Percentiles rank a stretch among this genome's conserved stretches.
Conservation (phyloP, 2,888 invertebrate species). For the Synergus japonicus region DNA sequence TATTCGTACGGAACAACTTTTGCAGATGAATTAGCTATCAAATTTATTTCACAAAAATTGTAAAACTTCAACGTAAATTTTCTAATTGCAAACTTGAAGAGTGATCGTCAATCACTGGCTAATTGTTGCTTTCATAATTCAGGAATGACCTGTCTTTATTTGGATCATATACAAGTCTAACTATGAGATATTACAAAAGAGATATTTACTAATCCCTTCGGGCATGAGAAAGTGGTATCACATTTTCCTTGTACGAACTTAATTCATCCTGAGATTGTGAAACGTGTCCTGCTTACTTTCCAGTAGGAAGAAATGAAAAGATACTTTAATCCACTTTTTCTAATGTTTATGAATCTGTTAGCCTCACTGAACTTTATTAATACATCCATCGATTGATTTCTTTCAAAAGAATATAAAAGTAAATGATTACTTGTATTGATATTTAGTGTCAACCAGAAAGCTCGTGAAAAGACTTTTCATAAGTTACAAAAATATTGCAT, state of each 20-base stretch:
- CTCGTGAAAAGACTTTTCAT: too few relatives aligned
- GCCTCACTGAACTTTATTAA: too few relatives aligned
- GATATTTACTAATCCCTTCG: background rate
- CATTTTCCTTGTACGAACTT: slow-evolving; percentile 25
- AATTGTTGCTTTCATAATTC: slow-evolving; percentile 1
- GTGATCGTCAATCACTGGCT: background rate
- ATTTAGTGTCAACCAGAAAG: too few relatives aligned
- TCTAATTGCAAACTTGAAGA: background rate
- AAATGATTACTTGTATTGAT: too few relatives aligned
- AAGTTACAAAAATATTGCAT: too few relatives aligned
- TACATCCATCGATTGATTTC: too few relatives aligned
- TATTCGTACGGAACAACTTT: background rate
- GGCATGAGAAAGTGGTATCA: slow-evolving; percentile 23
- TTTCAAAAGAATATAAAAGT: too few relatives aligned
- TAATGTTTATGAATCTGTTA: too few relatives aligned
- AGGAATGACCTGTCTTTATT: background rate
- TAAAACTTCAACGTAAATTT: background rate
- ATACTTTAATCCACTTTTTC: background rate
- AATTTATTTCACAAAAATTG: background rate
- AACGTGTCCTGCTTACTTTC: background rate
- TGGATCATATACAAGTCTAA: background rate
- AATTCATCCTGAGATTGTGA: background rate
- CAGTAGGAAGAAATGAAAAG: background rate
- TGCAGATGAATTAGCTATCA: background rate
- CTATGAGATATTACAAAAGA: slow-evolving; percentile 22